Percentiles rank a stretch among this genome's conserved stretches.
Evolutionary conservation across 2,113 vertebrate genomes (phyloP).

Genomic region (Phoenicopterus ruber): DNA sequence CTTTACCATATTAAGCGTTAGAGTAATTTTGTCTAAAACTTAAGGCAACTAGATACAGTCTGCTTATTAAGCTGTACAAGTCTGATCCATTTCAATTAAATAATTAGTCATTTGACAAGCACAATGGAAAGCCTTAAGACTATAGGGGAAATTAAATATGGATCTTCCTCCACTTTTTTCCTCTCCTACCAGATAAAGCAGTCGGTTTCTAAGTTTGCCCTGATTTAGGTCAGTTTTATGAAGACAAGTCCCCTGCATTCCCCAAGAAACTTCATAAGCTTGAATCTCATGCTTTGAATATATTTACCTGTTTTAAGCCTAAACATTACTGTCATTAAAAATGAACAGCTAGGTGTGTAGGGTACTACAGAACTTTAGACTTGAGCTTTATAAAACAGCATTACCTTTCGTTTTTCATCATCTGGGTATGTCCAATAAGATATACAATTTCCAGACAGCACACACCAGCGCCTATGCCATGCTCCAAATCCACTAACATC

Average conservation of each 20-base stretch:
- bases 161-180: background rate
- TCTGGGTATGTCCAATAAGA: conserved; percentile 98
- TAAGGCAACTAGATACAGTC: background rate
- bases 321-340: background rate
- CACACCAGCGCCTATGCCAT: conserved; percentile 96
- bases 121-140: background rate
- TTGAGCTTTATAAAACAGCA: background rate
- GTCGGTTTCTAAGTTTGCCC: background rate
- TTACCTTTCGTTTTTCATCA: conserved; percentile 93
- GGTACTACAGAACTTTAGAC: background rate
- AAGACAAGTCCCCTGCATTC: background rate
- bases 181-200: background rate
- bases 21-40: background rate
- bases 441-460: conserved; percentile 90
- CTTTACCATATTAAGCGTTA: background rate
- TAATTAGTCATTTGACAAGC: background rate
- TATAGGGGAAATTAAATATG: background rate
- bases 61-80: background rate
- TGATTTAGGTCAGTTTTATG: background rate
- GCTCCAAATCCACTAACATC: conserved; percentile 97
- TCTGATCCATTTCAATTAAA: background rate
- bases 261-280: background rate
- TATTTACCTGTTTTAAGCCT: background rate
- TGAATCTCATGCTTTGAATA: background rate
- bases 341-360: background rate